phyloP scores from a whole-genome alignment of 2,113 vertebrate genomes.

The Vulpes vulpes region DNA sequence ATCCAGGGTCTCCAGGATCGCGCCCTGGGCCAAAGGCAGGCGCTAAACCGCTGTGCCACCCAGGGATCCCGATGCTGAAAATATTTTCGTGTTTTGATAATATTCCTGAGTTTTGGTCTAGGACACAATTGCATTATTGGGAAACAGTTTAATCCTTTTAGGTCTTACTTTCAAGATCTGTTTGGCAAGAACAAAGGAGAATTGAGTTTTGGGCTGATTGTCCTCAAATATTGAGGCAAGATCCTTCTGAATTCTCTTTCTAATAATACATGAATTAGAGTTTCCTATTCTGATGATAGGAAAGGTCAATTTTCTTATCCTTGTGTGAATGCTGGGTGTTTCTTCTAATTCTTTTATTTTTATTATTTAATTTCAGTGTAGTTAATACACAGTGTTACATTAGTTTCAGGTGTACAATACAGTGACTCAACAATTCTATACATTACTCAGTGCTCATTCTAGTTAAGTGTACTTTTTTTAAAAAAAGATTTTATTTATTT shows the following conservation, averaged over 20 bases:
- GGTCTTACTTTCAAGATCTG: not conserved
- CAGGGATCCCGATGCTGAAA: no score
- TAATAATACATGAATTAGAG: not conserved
- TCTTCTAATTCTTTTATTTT: not conserved
- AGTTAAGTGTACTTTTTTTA: not conserved
- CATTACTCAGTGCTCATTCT: not conserved
- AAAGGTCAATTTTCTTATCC: not conserved
- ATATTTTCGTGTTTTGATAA: conserved; percentile 17
- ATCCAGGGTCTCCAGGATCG: no score
- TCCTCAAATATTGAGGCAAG: not conserved
- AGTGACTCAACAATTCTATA: not conserved
- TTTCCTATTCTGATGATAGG: not conserved
- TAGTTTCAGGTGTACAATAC: not conserved
- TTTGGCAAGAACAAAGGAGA: not conserved
- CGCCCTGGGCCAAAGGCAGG: no score
- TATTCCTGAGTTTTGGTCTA: not conserved
- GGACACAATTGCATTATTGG: not conserved
- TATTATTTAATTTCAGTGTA: not conserved
- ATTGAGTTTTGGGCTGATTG: not conserved
- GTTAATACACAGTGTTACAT: not conserved
- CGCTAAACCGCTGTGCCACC: no score
- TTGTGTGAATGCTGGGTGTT: not conserved
- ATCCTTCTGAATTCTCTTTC: not conserved
- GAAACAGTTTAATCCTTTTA: not conserved
- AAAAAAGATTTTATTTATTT: not conserved